phyloP scores from a whole-genome alignment of 2,888 invertebrate species.

The Pollenia labialis region DNA sequence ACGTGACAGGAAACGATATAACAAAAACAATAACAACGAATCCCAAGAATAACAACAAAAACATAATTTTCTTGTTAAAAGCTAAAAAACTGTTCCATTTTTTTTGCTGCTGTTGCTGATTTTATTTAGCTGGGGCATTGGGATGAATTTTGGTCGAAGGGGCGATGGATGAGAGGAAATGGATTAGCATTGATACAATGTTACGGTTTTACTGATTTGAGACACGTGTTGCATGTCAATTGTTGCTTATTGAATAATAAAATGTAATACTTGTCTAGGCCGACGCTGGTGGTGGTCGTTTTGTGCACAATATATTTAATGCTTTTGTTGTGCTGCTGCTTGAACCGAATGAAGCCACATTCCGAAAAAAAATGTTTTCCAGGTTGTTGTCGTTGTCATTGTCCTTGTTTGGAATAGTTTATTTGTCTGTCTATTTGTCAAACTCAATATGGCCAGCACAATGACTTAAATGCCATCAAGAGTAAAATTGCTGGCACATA shows the following conservation, averaged over 20 bases:
- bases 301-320: background rate
- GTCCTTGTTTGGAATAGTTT: conserved; percentile 4
- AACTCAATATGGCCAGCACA: conserved; percentile 48
- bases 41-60: conserved; percentile 45
- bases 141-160: background rate
- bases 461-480: conserved; percentile 47
- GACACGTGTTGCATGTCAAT: conserved; percentile 72
- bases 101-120: conserved; percentile 33
- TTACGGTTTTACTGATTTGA: conserved; percentile 68
- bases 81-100: conserved; percentile 33
- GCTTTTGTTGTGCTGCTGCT: background rate
- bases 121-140: background rate
- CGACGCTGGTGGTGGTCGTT: conserved; percentile 27
- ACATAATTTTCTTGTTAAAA: conserved; percentile 61
- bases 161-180: conserved; percentile 18
- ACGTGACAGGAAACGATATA: conserved; percentile 70
- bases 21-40: conserved; percentile 50
- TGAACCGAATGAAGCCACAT: background rate
- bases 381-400: conserved; percentile 36
- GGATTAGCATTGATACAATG: conserved; percentile 68
- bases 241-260: conserved; percentile 70
- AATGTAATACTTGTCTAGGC: conserved; percentile 35
- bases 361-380: background rate
- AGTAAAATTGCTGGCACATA: conserved; percentile 16
- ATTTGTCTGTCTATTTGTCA: conserved; percentile 15